phyloP scores from a whole-genome alignment of 2,888 invertebrate species.

The Hydrotaea cyrtoneurina region DNA sequence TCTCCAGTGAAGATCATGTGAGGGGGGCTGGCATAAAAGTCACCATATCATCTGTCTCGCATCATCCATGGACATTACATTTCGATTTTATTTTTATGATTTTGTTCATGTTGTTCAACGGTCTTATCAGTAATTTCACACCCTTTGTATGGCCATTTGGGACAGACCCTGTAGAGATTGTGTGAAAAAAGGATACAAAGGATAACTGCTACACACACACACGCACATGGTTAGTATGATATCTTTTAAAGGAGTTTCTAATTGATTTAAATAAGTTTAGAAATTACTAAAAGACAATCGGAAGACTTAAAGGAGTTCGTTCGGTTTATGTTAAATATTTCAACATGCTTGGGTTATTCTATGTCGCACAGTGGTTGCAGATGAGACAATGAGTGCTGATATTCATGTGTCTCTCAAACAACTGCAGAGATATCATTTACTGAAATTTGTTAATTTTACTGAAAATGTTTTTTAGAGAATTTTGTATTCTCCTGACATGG shows the following conservation, averaged over 20 bases:
- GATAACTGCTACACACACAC: neutral
- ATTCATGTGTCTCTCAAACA: too few species aligned
- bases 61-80: slow-evolving; percentile 13
- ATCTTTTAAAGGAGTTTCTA: slow-evolving; percentile 5
- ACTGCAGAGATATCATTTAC: too few species aligned
- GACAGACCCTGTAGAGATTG: slow-evolving; percentile 3
- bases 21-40: neutral
- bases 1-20: neutral
- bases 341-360: neutral
- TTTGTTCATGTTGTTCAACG: neutral
- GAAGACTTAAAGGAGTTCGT: neutral
- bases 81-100: slow-evolving; percentile 12
- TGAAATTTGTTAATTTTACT: too few species aligned
- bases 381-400: too few species aligned
- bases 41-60: neutral
- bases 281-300: neutral
- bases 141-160: slow-evolving; percentile 22
- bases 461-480: too few species aligned
- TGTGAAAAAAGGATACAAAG: neutral
- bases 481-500: too few species aligned
- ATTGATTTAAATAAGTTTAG: slow-evolving; percentile 19
- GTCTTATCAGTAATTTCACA: slow-evolving; percentile 19
- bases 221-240: neutral
- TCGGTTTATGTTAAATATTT: neutral
- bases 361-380: neutral